Percentiles rank a stretch among this genome's conserved stretches.
phyloP scores from a whole-genome alignment of 2,113 vertebrate species.

The Sorex fumeus region DNA sequence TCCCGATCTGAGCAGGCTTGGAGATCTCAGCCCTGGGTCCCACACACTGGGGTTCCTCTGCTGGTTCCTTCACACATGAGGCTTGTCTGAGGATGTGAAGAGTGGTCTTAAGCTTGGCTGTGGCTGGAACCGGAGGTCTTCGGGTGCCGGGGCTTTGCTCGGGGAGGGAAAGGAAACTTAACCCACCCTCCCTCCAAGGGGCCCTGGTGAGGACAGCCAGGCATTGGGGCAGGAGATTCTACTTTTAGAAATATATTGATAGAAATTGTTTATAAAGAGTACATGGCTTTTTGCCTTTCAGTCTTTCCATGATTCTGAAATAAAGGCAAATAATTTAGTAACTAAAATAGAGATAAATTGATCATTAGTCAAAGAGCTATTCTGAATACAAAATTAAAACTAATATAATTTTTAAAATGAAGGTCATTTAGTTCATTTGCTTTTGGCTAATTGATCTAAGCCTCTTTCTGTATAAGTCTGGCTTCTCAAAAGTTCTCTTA shows the following conservation, averaged over 20 bases:
- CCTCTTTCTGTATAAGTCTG: background rate
- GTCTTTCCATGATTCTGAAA: background rate
- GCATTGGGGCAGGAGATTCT: too few relatives aligned
- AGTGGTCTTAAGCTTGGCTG: too few relatives aligned
- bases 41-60: too few relatives aligned
- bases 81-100: too few relatives aligned
- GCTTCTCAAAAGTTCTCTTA: conserved; percentile 23
- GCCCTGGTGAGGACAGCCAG: too few relatives aligned
- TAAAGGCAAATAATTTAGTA: conserved; percentile 29
- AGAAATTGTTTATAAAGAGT: conserved; percentile 35
- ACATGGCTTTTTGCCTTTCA: background rate
- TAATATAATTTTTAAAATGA: conserved; percentile 51
- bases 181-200: too few relatives aligned
- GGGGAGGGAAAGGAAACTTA: too few relatives aligned
- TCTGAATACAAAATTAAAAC: conserved; percentile 47
- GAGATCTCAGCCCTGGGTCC: too few relatives aligned
- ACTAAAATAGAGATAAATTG: conserved; percentile 33
- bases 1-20: too few relatives aligned
- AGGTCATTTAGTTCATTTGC: conserved; percentile 27
- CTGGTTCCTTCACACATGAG: too few relatives aligned
- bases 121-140: too few relatives aligned
- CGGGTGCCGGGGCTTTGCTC: too few relatives aligned
- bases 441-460: conserved; percentile 36
- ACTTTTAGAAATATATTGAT: background rate
- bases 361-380: conserved; percentile 6